Evolutionary conservation across 2,797 vertebrate genomes (phyloP).

Genomic region (Carcharodon carcharias): DNA sequence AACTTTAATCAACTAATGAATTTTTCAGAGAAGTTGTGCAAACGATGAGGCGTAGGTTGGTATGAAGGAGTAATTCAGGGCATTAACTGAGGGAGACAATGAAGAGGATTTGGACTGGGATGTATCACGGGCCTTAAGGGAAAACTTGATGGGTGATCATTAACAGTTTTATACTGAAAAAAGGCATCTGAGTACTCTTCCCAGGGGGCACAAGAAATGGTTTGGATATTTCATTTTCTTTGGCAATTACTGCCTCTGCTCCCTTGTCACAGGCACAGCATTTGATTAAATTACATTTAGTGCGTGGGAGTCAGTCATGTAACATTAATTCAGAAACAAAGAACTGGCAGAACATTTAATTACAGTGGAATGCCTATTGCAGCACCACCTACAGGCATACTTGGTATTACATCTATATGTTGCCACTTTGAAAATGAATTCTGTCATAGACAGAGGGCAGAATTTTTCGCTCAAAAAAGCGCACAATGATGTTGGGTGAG

Average conservation of each 20-base stretch:
- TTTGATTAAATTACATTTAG: background rate
- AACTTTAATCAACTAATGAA: background rate
- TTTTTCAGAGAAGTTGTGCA: background rate
- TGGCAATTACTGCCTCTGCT: conserved; percentile 4
- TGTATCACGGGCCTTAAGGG: background rate
- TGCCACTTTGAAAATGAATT: background rate
- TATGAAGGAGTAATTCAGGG: background rate
- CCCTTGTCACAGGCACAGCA: background rate
- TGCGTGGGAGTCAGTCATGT: conserved; percentile 3
- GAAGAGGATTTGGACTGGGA: background rate
- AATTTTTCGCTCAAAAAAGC: too few species aligned
- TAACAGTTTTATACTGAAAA: background rate
- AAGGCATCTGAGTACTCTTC: background rate
- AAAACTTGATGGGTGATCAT: background rate
- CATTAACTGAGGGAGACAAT: background rate
- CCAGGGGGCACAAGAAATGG: background rate
- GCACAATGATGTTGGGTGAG: too few species aligned
- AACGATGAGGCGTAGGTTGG: background rate
- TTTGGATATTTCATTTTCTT: conserved; percentile 8
- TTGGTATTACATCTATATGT: background rate
- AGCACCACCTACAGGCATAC: background rate
- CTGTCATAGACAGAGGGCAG: background rate
- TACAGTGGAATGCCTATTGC: background rate
- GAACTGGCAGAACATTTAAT: conserved; percentile 1
- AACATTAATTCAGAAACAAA: conserved; percentile 9